phyloP scores from a whole-genome alignment of 1,140 invertebrate species.

The Goniozus legneri region DNA sequence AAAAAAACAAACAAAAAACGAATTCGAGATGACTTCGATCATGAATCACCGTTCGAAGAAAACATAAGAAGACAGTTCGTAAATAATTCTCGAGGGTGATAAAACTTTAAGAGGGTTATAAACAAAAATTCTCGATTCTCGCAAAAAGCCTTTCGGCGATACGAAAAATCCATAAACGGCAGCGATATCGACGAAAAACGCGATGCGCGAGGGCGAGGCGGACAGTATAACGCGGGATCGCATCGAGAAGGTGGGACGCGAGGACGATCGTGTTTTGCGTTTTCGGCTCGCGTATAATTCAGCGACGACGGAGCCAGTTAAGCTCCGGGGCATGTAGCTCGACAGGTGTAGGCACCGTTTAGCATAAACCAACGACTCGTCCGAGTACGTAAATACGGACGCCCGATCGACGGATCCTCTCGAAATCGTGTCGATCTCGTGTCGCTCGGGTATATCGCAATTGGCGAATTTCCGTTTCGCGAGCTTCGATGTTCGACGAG shows the following conservation, averaged over 20 bases:
- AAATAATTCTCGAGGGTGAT: no score
- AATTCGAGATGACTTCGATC: no score
- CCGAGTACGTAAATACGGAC: constrained; percentile 30
- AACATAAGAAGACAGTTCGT: no score
- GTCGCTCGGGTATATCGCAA: neutral
- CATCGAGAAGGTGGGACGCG: constrained; percentile 11
- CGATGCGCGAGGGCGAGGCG: neutral
- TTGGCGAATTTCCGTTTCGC: neutral
- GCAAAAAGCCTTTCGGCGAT: no score
- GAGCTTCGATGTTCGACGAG: constrained; percentile 16
- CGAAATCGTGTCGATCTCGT: no score
- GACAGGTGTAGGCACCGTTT: constrained; percentile 37
- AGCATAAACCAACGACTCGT: constrained; percentile 36
- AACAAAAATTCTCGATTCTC: no score
- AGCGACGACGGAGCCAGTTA: constrained; percentile 30
- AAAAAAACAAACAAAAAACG: no score
- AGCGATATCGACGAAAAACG: no score
- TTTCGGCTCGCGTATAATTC: constrained; percentile 31
- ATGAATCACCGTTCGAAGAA: no score
- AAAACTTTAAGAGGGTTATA: no score
- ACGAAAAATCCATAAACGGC: no score
- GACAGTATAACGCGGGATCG: no score
- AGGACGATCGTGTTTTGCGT: constrained; percentile 9
- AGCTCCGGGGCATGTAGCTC: constrained; percentile 28
- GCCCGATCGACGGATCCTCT: constrained; percentile 30